A percentile compares a stretch with the other conserved stretches of the same genome.
These are phyloP conservation scores for Chloroclystis v-ata DNA, from an alignment of 2,888 invertebrate genomes.

Conservation along the genomic window DNA sequence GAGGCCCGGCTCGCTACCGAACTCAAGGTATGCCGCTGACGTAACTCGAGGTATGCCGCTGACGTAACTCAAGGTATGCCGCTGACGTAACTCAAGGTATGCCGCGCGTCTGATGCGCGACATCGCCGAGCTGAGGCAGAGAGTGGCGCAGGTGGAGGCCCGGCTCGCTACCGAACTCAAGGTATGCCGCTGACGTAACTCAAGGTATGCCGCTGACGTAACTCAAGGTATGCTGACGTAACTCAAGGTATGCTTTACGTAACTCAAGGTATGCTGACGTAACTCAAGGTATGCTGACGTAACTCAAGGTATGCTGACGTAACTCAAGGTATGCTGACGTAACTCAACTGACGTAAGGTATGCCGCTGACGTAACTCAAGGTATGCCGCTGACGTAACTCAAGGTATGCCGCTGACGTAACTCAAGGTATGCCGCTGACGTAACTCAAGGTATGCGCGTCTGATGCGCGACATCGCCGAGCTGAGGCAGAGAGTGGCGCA, in stretches of 20 bases:
- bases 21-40: constrained; percentile 54
- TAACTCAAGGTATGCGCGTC: too few relatives aligned
- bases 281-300: constrained; percentile 57
- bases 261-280: constrained; percentile 57
- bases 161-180: constrained; percentile 62
- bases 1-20: constrained; percentile 63
- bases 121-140: constrained; percentile 67
- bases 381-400: too few relatives aligned
- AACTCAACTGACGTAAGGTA: too few relatives aligned
- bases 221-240: constrained; percentile 57
- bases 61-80: too few relatives aligned
- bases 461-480: too few relatives aligned
- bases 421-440: too few relatives aligned
- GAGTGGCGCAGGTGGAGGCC: constrained; percentile 64
- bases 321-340: constrained; percentile 59
- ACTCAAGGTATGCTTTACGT: constrained; percentile 56
- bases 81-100: too few relatives aligned
- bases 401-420: too few relatives aligned
- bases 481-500: too few relatives aligned
- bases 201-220: too few relatives aligned
- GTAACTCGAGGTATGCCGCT: too few relatives aligned
- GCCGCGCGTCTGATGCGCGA: constrained; percentile 32
- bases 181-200: constrained; percentile 50
- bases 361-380: too few relatives aligned
- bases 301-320: constrained; percentile 57